Conservation (phyloP, 2,888 invertebrate genomes). For the Meloe dianella region DNA sequence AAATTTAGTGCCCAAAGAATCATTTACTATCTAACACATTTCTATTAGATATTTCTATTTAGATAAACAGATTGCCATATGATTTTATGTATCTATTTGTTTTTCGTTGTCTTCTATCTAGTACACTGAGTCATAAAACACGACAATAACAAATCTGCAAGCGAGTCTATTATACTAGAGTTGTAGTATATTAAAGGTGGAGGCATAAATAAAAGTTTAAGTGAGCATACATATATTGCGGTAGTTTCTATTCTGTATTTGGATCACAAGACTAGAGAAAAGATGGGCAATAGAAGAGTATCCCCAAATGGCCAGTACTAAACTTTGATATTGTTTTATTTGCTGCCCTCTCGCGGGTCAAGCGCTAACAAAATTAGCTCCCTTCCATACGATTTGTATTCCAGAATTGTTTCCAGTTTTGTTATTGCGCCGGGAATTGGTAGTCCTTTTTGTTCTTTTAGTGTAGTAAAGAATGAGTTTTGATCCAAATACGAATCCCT, state of each 20-base stretch:
- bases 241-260: constrained; percentile 10
- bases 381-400: constrained; percentile 59
- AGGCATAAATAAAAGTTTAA: constrained; percentile 3
- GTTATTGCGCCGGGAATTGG: constrained; percentile 53
- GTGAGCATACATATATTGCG: not conserved
- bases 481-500: not conserved
- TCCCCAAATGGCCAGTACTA: constrained; percentile 55
- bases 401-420: constrained; percentile 54
- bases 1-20: not conserved
- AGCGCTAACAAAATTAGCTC: constrained; percentile 59
- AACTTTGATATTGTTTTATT: constrained; percentile 62
- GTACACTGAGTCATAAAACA: not conserved
- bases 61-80: not conserved
- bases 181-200: constrained; percentile 23
- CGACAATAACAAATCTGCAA: constrained; percentile 28
- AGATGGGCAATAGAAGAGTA: constrained; percentile 8
- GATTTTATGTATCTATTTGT: not conserved
- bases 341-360: constrained; percentile 57
- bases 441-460: not conserved
- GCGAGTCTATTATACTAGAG: constrained; percentile 14
- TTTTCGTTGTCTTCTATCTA: not conserved
- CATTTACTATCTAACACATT: not conserved
- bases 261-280: constrained; percentile 9
- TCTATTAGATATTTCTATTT: not conserved
- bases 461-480: constrained; percentile 46